These are phyloP conservation scores for Chrysomallon squamiferum DNA, from an alignment of 1,140 invertebrate species.

Conservation along the genomic window DNA sequence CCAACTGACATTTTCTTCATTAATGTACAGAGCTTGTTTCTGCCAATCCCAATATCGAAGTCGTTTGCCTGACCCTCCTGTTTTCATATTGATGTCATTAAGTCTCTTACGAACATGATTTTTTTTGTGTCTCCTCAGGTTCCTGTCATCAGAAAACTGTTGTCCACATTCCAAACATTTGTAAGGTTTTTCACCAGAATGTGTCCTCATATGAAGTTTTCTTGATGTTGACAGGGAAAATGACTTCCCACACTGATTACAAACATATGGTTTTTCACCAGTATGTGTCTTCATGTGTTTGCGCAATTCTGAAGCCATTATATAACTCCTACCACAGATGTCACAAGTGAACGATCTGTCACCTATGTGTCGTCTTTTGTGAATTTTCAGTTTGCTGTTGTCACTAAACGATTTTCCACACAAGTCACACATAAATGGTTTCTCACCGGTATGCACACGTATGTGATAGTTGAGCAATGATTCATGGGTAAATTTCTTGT, in stretches of 20 bases:
- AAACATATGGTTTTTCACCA: constrained; percentile 77
- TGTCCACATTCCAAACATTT: constrained; percentile 22
- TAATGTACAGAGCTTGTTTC: no score
- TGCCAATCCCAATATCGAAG: no score
- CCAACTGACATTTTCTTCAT: no score
- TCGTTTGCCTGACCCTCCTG: no score
- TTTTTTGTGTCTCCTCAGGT: constrained; percentile 14
- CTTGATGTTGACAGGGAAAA: neutral
- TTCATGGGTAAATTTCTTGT: constrained; percentile 5
- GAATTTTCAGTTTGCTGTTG: constrained; percentile 1
- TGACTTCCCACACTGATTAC: constrained; percentile 53
- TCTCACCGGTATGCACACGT: neutral
- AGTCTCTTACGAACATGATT: no score
- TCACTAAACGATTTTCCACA: constrained; percentile 11
- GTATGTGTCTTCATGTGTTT: constrained; percentile 71
- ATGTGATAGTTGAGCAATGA: constrained; percentile 2
- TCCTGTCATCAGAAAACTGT: constrained; percentile 11
- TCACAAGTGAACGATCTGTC: constrained; percentile 4
- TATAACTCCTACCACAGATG: constrained; percentile 6
- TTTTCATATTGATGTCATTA: no score
- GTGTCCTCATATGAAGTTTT: neutral
- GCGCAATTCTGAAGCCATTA: neutral
- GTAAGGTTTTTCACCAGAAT: neutral
- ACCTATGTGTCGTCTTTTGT: constrained; percentile 3
- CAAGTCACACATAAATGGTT: neutral